phyloP scores from a whole-genome alignment of 2,113 vertebrate genomes.

The Elephas maximus region DNA sequence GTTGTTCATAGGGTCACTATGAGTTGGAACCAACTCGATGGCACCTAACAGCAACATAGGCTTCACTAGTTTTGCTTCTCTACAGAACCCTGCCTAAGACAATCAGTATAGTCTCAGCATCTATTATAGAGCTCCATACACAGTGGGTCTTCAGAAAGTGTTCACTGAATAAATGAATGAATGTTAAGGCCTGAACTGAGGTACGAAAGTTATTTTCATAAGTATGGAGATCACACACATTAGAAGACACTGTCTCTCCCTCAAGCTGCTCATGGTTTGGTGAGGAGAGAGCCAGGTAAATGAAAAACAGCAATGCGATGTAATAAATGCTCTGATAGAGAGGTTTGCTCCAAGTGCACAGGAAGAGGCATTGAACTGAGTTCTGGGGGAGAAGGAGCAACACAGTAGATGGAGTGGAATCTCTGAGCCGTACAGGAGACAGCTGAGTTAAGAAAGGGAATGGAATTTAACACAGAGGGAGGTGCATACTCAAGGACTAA shows the following conservation, averaged over 20 bases:
- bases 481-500: not conserved
- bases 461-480: not conserved
- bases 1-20: too few species aligned
- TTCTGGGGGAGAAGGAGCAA: not conserved
- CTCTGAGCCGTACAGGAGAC: not conserved
- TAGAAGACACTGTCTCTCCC: not conserved
- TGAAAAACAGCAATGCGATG: not conserved
- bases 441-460: not conserved
- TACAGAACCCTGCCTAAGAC: too few species aligned
- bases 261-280: not conserved
- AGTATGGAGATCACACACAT: not conserved
- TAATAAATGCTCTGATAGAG: not conserved
- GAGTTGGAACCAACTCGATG: too few species aligned
- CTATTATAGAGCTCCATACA: not conserved
- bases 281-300: not conserved
- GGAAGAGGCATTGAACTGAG: not conserved
- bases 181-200: not conserved
- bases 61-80: too few species aligned
- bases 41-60: too few species aligned
- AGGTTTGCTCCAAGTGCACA: not conserved
- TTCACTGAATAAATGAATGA: not conserved
- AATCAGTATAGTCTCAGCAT: not conserved
- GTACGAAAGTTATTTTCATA: not conserved
- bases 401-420: accelerated
- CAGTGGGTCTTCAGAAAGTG: not conserved